A percentile compares a stretch with the other conserved stretches of the same genome.
Evolutionary conservation across 1,140 invertebrate genomes (phyloP).

Genomic region (Bombus fervidus): DNA sequence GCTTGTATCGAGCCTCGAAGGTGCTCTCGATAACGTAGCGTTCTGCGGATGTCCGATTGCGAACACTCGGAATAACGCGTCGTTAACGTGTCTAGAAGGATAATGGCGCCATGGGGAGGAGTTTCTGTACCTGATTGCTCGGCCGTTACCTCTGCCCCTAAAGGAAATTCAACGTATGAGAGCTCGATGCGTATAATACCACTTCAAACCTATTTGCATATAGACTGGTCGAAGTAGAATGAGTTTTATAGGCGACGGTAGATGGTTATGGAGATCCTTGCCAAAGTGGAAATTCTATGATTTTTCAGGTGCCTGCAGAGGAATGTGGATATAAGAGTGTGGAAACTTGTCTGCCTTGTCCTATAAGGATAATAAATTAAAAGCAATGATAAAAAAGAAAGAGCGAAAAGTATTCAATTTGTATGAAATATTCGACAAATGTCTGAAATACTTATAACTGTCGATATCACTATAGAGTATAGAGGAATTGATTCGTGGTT

Average conservation of each 20-base stretch:
- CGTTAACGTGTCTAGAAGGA: constrained; percentile 22
- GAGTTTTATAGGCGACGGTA: not conserved
- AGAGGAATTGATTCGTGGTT: no score
- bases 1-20: constrained; percentile 21
- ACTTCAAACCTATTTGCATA: not conserved
- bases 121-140: not conserved
- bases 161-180: not conserved
- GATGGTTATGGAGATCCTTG: not conserved
- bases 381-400: no score
- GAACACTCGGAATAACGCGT: constrained; percentile 28
- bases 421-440: no score
- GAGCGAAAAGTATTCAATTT: no score
- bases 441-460: no score
- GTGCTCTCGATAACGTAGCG: constrained; percentile 24
- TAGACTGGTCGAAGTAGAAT: not conserved
- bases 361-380: not conserved
- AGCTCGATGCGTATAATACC: no score
- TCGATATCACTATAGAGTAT: no score
- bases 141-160: not conserved
- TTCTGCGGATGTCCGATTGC: constrained; percentile 7
- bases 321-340: not conserved
- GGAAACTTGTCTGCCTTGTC: no score
- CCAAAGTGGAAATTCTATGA: not conserved
- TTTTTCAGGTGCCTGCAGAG: not conserved
- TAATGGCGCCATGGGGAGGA: not conserved